Base-by-base conservation (phyloP, 2,888 invertebrate species). In the Invenusta paracnida region DNA sequence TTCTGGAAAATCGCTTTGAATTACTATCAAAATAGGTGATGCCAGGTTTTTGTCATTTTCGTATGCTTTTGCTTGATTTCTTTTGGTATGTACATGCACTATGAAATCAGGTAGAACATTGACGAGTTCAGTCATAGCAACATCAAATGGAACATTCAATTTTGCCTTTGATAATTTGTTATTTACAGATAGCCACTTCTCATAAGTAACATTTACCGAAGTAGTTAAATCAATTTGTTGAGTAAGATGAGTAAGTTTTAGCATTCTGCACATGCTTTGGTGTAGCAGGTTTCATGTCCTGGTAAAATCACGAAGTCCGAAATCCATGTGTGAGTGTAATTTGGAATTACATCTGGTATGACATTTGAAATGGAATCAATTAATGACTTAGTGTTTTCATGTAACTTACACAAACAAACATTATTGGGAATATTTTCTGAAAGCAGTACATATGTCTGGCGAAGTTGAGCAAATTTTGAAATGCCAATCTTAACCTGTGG, bases 11-110 rank as follows among this genome's bases (percentile, higher is more conserved):
- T 73, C 73, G 73, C 17, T 73, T 73, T 73, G 27, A 23, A 73
- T 73, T 23, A 73, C 73, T 23, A 73, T 73, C 48, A 17, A 48
- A 48, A 23, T 13, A 73, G 73, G 73, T 73, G 73, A 73, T 73
- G 73, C 73, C 73, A 73, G 73, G 73, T 73, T 73, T 73, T 73
- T 73, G 73, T 73, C 73, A 73, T 73, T 73, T 73, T 73, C 73
- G 27, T 73, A 73, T 25, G 73, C 73, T 73, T 73, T 73, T 73
- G 73, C 17, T 73, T 73, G 73, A 73, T 73, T 73, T 73, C 27
- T 5, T 23, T 73, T 73, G 73, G 73, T 73, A 73, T 73, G 73
- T 73, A 73, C 73, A 73, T 73, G 73, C 17, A 73, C 73, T 73
- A 73, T 73, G 73, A 73, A 73, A 73, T 73, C 27, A 25, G 73